Conservation (phyloP, 92 coral and sea anemone genomes). For the Paragorgia papillata region DNA sequence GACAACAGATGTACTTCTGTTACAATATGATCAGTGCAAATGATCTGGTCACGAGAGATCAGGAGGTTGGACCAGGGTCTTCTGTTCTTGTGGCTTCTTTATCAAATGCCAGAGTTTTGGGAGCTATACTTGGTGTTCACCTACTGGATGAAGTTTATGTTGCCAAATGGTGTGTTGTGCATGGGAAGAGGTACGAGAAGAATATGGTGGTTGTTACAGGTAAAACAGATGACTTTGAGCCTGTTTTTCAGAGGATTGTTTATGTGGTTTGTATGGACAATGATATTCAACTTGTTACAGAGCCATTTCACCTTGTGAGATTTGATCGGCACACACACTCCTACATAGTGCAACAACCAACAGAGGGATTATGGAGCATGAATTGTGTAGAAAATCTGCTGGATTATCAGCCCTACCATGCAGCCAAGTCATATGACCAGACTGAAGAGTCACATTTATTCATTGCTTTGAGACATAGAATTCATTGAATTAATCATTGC, state of each 20-base stretch:
- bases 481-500: background rate
- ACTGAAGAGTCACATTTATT: background rate
- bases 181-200: slow-evolving; percentile 18
- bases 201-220: too few relatives aligned
- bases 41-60: too few relatives aligned
- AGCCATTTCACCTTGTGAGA: too few relatives aligned
- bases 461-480: background rate
- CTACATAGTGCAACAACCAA: slow-evolving; percentile 1
- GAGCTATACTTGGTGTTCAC: slow-evolving; percentile 1
- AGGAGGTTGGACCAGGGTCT: background rate
- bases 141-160: too few relatives aligned
- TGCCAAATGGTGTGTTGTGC: slow-evolving; percentile 32
- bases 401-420: too few relatives aligned
- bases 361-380: background rate
- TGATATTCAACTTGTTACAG: background rate
- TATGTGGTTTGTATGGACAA: slow-evolving; percentile 10
- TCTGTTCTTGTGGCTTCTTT: too few relatives aligned
- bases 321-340: slow-evolving; percentile 30
- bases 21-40: too few relatives aligned
- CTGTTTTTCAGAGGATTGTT: too few relatives aligned
- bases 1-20: slow-evolving; percentile 22
- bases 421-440: too few relatives aligned
- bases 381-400: too few relatives aligned
- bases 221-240: too few relatives aligned
- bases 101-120: slow-evolving; percentile 5